Evolutionary conservation across 1,140 invertebrate species (phyloP).

Genomic region (Cheumatopsyche charites): DNA sequence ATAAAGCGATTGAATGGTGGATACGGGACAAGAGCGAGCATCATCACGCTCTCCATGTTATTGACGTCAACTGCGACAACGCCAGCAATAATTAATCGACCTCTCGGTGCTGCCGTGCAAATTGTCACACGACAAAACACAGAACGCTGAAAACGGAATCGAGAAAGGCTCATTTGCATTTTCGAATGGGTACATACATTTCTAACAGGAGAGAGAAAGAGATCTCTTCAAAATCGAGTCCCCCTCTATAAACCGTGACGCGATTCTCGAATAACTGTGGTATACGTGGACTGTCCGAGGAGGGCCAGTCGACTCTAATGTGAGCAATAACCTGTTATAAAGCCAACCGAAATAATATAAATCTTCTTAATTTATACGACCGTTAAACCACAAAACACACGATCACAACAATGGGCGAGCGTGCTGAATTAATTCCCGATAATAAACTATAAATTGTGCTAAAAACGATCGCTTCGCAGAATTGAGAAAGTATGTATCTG

Average conservation of each 20-base stretch:
- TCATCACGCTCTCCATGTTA: no score
- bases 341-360: constrained; percentile 6
- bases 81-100: no score
- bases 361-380: constrained; percentile 9
- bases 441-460: not conserved
- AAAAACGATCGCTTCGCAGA: no score
- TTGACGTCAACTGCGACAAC: no score
- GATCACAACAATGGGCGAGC: not conserved
- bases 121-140: not conserved
- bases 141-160: no score
- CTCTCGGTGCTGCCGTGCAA: not conserved
- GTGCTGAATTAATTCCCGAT: constrained; percentile 5
- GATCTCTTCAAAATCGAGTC: not conserved
- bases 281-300: not conserved
- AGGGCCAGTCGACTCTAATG: not conserved
- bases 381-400: not conserved
- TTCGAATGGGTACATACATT: no score
- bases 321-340: constrained; percentile 13
- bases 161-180: no score
- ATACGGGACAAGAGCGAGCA: no score
- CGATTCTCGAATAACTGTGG: not conserved
- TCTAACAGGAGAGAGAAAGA: no score
- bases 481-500: no score
- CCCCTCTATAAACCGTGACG: not conserved
- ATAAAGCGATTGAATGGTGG: no score